Percentiles rank a stretch among this genome's conserved stretches.
Evolutionary conservation across 2,888 invertebrate genomes (phyloP).

Genomic region (Aphodius sticticus): DNA sequence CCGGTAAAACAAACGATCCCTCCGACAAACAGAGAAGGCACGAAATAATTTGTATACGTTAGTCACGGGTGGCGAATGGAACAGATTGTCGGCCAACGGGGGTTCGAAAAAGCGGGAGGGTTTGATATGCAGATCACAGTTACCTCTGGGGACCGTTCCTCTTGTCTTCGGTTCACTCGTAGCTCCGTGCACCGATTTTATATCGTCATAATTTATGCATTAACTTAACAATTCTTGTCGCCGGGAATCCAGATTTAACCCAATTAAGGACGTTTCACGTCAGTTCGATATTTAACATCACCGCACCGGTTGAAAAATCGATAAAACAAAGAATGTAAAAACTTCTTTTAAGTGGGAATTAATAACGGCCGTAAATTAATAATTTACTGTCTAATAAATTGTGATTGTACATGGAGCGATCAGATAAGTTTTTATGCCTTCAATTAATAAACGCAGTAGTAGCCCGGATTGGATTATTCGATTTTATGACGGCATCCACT

Average conservation of each 20-base stretch:
- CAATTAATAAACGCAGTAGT: background rate
- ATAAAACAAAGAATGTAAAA: slow-evolving; percentile 15
- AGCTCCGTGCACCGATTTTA: background rate
- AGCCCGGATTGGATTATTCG: background rate
- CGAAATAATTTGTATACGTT: slow-evolving; percentile 14
- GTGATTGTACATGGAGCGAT: background rate
- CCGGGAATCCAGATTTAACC: slow-evolving; percentile 12
- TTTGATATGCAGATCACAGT: slow-evolving; percentile 18
- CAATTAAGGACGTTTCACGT: background rate
- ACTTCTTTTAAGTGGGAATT: slow-evolving; percentile 17
- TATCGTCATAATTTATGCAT: slow-evolving; percentile 15
- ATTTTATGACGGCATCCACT: background rate
- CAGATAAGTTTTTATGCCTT: background rate
- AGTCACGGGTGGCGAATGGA: slow-evolving; percentile 23
- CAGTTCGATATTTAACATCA: slow-evolving; percentile 9
- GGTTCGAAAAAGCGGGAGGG: slow-evolving; percentile 9
- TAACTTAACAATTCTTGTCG: slow-evolving; percentile 11
- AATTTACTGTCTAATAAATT: slow-evolving; percentile 5
- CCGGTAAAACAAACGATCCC: background rate
- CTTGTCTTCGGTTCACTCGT: background rate
- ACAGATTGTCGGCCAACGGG: slow-evolving; percentile 23
- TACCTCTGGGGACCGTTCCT: slow-evolving; percentile 11
- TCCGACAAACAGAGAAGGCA: background rate
- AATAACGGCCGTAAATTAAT: slow-evolving; percentile 12
- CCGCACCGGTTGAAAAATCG: background rate